Evolutionary conservation across 37 sponge, comb jelly and placozoan species (phyloP), one percentile per base, ranked within the genome.

Genomic region (Cliona cf. orientalis): DNA sequence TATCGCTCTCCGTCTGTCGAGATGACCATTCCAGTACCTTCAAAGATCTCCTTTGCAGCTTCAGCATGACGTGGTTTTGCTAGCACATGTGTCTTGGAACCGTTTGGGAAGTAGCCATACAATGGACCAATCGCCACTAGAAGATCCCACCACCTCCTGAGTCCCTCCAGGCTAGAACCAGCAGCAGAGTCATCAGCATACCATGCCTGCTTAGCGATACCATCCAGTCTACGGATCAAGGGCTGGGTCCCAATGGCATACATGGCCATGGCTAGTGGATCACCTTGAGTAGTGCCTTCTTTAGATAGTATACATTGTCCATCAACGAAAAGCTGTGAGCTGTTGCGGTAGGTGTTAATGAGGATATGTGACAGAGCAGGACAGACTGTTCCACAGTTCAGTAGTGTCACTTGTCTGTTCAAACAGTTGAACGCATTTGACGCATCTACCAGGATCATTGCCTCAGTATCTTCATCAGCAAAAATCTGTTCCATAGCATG

Each of bases 111-210:
- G 69, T 87, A 87, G 31, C 88, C 88, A 73, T 57, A 80, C 9
- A 21, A 23, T 29, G 76, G 76, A 41, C 86, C 86, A 72, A 60
- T 59, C 62, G 67, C 69, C 23, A 17, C 31, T 29, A 84, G 31
- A 9, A 53, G 21, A 66, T 84, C 76, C 76, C 85, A 76, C 74
- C 73, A 82, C 23, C 57, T 42, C 26, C 65, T 56, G 17, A 78
- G 46, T 5, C 82, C 21, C 26, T 21, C 53, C 28, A 71, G 63
- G 23, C 22, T 43, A 12, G 66, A 72, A 61, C 41, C 87, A 23
- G 67, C 79, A 53, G 77, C 71, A 7, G 81, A 71, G 66, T 80
- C 88, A 49, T 87, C 88, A 61, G 88, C 88, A 87, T 87, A 80
- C 88, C 88, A 87, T 23, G 65, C 66, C 65, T 87, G 80, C 29